Evolutionary conservation across 2,888 invertebrate genomes (phyloP), one percentile per base, ranked within the genome.

Genomic region (Volucella bombylans): DNA sequence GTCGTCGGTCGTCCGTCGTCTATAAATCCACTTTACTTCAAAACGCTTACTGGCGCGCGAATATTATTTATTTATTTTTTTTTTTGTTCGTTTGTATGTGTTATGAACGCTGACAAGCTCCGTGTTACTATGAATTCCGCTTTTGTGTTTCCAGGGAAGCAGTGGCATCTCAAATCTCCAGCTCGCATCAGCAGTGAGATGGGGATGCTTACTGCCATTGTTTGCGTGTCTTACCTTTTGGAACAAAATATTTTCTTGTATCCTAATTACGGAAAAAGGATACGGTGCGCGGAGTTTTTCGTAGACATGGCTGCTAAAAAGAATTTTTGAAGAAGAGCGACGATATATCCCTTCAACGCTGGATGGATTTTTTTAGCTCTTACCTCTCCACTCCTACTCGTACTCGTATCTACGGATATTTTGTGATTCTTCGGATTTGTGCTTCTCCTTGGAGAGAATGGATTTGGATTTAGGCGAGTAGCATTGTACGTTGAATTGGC

Each of bases 251-350:
- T 72, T 68, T 82, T 52, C 52, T 64, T 78, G 78, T 78, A 71
- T 31, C 71, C 85, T 85, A 85, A 85, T 85, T 85, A 85, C 62
- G 54, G 50, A 61, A 61, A 62, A 31, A 62, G 85, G 64, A 85
- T 85, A 76, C 62, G 47, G 47, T 3, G 23, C 23, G 23, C 31
- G 1, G 6, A 6, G 31, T 31, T 6, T 4, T 31, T 72, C 9
- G 67, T 72, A 81, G 81, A 85, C 76, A 50, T 57, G 85, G 62
- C 67, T 71, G 72, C 71, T 39, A 74, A 74, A 71, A n/a, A 61
- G 74, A 74, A 74, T 74, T 76, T 71, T 31, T 31, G 6, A 31
- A 6, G 31, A 31, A 31, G 39, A 79, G 68, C 50, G 55, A 23
- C 50, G 57, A 73, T 73, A 74, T 81, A 71, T 67, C 55, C 71